Conservation (phyloP, 2,888 invertebrate genomes). For the Anagyrus pseudococci region DNA sequence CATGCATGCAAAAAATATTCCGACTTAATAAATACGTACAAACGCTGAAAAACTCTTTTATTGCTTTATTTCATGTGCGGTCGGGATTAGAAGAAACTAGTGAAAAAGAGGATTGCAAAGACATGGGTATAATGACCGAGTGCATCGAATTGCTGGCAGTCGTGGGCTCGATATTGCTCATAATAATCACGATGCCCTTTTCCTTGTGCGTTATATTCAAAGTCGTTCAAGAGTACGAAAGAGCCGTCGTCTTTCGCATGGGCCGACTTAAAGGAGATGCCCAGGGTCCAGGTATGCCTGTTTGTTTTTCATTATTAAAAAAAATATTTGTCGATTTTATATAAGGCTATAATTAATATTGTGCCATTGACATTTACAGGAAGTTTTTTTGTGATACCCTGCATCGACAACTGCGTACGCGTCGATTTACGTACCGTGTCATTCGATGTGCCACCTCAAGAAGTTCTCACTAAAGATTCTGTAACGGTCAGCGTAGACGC, state of each 20-base stretch:
- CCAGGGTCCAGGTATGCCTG: constrained; percentile 56
- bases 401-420: constrained; percentile 90
- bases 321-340: no score
- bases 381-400: constrained; percentile 92
- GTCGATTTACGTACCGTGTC: constrained; percentile 93
- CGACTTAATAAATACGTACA: no score
- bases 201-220: constrained; percentile 87
- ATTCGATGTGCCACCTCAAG: constrained; percentile 96
- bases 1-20: no score
- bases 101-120: no score
- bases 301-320: not conserved
- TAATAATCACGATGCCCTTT: constrained; percentile 81
- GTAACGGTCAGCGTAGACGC: constrained; percentile 95
- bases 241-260: constrained; percentile 88
- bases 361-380: constrained; percentile 61
- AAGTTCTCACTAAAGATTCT: constrained; percentile 92
- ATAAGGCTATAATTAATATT: no score
- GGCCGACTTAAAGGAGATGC: constrained; percentile 68
- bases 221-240: constrained; percentile 86
- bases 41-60: not conserved
- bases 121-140: constrained; percentile 64
- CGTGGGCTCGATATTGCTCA: constrained; percentile 73
- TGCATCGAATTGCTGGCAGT: constrained; percentile 79
- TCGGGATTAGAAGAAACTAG: not conserved
- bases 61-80: not conserved